phyloP scores from a whole-genome alignment of 2,888 invertebrate species.

The Congeria kusceri region DNA sequence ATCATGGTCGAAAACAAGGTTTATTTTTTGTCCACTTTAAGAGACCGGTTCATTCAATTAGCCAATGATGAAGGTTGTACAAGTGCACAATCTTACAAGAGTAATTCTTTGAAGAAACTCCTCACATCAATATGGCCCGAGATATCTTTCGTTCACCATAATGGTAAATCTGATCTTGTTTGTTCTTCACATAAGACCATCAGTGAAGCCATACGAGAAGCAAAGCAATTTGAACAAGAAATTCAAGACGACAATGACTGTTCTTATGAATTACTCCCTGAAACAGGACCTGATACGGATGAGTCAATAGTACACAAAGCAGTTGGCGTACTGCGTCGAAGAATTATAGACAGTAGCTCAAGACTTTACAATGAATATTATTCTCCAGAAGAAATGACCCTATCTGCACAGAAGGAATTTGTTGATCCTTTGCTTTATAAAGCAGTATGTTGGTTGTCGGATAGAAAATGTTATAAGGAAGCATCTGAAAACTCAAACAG shows the following conservation, averaged over 20 bases:
- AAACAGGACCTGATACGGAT: neutral
- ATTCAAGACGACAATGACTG: neutral
- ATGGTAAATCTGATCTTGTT: slow-evolving; percentile 4
- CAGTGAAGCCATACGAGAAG: neutral
- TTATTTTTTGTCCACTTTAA: too few species aligned
- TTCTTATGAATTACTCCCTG: neutral
- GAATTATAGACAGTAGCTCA: neutral
- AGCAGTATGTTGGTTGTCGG: slow-evolving; percentile 11
- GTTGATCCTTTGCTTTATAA: slow-evolving; percentile 13
- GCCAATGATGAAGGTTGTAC: too few species aligned
- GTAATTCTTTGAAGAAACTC: too few species aligned
- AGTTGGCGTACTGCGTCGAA: neutral
- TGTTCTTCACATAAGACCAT: neutral
- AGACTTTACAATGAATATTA: slow-evolving; percentile 14
- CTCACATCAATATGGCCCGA: slow-evolving; percentile 5
- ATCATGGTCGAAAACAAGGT: too few species aligned
- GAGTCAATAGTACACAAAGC: slow-evolving; percentile 3
- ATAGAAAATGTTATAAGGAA: neutral
- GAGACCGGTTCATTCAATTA: too few species aligned
- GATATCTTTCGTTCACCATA: slow-evolving; percentile 2
- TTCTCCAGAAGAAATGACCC: slow-evolving; percentile 16
- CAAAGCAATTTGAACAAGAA: neutral
- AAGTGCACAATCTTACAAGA: too few species aligned
- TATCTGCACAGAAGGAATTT: slow-evolving; percentile 14
- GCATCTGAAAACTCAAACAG: neutral